A percentile compares a stretch with the other conserved stretches of the same genome.
Evolutionary conservation across 1,140 invertebrate species (phyloP).

Genomic region (Bombus cullumanus): DNA sequence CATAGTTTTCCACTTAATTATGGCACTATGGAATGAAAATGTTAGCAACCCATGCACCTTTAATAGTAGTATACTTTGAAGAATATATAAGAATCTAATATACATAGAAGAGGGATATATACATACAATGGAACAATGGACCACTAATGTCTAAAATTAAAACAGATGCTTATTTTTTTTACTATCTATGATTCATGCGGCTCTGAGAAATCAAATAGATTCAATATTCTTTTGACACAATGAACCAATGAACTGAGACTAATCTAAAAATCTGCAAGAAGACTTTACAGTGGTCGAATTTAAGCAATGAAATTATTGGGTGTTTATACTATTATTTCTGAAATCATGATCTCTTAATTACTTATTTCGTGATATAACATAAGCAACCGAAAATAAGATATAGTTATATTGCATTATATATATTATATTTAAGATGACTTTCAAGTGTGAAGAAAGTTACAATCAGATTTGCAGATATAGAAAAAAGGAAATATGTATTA

Average conservation of each 20-base stretch:
- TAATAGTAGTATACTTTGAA: conserved; percentile 51
- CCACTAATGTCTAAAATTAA: conserved; percentile 73
- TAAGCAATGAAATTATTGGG: conserved; percentile 24
- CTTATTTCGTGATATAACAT: conserved; percentile 28
- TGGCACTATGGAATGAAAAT: conserved; percentile 59
- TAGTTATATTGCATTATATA: conserved; percentile 46
- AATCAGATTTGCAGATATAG: conserved; percentile 50
- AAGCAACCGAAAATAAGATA: conserved; percentile 7
- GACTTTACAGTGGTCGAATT: conserved; percentile 51
- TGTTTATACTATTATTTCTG: conserved; percentile 44
- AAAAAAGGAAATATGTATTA: conserved; percentile 53
- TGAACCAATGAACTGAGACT: conserved; percentile 51
- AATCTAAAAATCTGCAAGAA: conserved; percentile 38
- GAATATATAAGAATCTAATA: conserved; percentile 44
- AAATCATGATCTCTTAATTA: conserved; percentile 46
- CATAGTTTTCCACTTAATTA: conserved; percentile 63
- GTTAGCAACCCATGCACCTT: conserved; percentile 52
- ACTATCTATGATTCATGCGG: conserved; percentile 66
- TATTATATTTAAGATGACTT: conserved; percentile 42
- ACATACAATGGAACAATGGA: conserved; percentile 74
- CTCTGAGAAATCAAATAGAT: conserved; percentile 61
- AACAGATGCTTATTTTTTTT: conserved; percentile 77
- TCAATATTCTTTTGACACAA: conserved; percentile 53
- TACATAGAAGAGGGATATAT: conserved; percentile 52
- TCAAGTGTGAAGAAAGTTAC: conserved; percentile 46